Evolutionary conservation across 2,888 invertebrate genomes (phyloP).

Genomic region (Lasioglossum pauxillum): DNA sequence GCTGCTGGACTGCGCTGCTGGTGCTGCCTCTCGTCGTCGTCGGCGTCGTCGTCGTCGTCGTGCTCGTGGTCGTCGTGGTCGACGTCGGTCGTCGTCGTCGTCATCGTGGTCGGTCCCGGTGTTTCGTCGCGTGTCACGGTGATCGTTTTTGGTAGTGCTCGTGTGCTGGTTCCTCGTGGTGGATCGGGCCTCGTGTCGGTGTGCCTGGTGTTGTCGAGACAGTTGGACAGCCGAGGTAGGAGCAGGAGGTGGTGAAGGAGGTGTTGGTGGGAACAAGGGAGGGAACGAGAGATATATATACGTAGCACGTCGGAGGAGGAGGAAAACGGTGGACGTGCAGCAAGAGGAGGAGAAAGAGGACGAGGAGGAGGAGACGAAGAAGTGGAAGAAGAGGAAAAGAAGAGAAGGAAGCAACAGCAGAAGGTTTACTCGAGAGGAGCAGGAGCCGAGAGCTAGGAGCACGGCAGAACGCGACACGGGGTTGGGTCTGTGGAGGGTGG

Average conservation of each 20-base stretch:
- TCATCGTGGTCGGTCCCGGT: background rate
- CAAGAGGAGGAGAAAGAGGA: background rate
- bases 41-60: slow-evolving; percentile 35
- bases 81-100: slow-evolving; percentile 44
- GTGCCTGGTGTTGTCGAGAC: slow-evolving; percentile 27
- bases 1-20: slow-evolving; percentile 63
- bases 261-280: background rate
- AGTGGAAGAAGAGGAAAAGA: slow-evolving; percentile 3
- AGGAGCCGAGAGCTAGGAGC: slow-evolving; percentile 26
- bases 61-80: slow-evolving; percentile 37
- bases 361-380: background rate
- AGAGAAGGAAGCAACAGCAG: background rate
- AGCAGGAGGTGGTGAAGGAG: background rate
- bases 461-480: slow-evolving; percentile 41
- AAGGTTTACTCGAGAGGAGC: background rate
- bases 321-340: background rate
- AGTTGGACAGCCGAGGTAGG: slow-evolving; percentile 16
- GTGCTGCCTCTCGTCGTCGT: slow-evolving; percentile 57
- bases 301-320: background rate
- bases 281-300: background rate
- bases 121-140: slow-evolving; percentile 42
- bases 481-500: slow-evolving; percentile 32
- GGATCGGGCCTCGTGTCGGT: slow-evolving; percentile 50
- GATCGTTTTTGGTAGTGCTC: slow-evolving; percentile 60
- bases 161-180: slow-evolving; percentile 56